Base-by-base conservation (phyloP, 2,888 invertebrate species). In the Spodoptera littoralis region DNA sequence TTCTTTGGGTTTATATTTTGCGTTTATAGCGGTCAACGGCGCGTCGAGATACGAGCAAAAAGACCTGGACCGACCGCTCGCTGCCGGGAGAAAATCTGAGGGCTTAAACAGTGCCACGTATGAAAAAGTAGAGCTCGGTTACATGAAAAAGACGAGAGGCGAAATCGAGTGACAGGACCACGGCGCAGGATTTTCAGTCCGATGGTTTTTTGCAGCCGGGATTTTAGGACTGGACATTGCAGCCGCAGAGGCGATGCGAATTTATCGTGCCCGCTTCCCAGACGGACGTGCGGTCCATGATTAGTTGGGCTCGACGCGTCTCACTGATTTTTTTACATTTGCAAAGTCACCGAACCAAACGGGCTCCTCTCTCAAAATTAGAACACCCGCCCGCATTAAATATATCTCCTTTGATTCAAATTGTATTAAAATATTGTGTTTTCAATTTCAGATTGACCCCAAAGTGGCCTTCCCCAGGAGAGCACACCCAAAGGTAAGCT, bases 401-500 rank as follows among this genome's bases (percentile, higher is more conserved):
- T 43, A 64, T 62, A 63, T 65, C 64, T 69, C 44, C 52, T 68
- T 68, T 67, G 52, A 72, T 74, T 75, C 61, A 63, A 60, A 73
- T 65, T 67, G 76, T 55, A 58, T 65, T 77, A 72, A 65, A 74
- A 74, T 73, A 53, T 76, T 74, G 52, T 80, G 67, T 72, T 77
- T 92, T 92, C 95, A 83, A 89, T 92, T 97, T 76, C 97, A 99
- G 99, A 99, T 99, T 96, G 99, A 99, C 95, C 99, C 99, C 86
- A 99, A 99, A 97, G 99, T 99, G 95, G 99, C 99, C 93, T 99
- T 99, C 96, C 99, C 99, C 85, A 97, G 99, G 96, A 97, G 98
- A 97, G 98, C 98, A 96, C 99, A 99, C 96, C 98, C 99, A 95
- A 99, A 99, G 98, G 99, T 99, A 96, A 97, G 97, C 80, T 68